Evolutionary conservation across 2,888 invertebrate species (phyloP).

Genomic region (Drosophila paracracens): DNA sequence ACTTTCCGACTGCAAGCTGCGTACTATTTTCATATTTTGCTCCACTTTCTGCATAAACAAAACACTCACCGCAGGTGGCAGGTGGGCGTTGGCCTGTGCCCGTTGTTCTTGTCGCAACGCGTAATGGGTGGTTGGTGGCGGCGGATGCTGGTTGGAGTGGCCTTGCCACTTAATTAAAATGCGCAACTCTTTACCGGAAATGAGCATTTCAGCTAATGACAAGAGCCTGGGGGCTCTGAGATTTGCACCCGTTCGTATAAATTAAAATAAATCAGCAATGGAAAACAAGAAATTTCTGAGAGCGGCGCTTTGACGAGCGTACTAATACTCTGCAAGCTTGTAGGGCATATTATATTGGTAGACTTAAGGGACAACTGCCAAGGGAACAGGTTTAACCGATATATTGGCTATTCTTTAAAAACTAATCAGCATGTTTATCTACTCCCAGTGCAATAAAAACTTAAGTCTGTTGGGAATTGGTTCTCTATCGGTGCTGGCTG

Average conservation of each 20-base stretch:
- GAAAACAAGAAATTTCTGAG: slow-evolving; percentile 20
- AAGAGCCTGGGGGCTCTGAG: slow-evolving; percentile 42
- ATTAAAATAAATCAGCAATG: slow-evolving; percentile 55
- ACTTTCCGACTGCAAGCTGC: slow-evolving; percentile 46
- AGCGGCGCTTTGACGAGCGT: background rate
- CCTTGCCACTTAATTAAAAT: slow-evolving; percentile 73
- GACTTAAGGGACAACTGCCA: background rate
- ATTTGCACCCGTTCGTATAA: slow-evolving; percentile 52
- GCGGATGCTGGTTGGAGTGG: background rate
- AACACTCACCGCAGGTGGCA: slow-evolving; percentile 67
- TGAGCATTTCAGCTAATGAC: slow-evolving; percentile 77
- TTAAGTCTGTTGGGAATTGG: background rate
- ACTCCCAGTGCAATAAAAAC: background rate
- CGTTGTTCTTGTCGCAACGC: background rate
- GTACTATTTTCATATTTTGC: slow-evolving; percentile 71
- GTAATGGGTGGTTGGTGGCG: background rate
- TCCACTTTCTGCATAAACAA: slow-evolving; percentile 66
- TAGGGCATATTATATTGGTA: background rate
- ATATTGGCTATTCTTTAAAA: background rate
- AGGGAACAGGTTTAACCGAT: background rate
- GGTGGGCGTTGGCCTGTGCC: slow-evolving; percentile 45
- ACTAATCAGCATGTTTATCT: background rate
- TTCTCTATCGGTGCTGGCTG: background rate
- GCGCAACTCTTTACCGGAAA: slow-evolving; percentile 78
- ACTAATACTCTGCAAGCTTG: slow-evolving; percentile 13